Evolutionary conservation across 2,888 invertebrate species (phyloP), one percentile per base, ranked within the genome.

Genomic region (Diarsia mendica): DNA sequence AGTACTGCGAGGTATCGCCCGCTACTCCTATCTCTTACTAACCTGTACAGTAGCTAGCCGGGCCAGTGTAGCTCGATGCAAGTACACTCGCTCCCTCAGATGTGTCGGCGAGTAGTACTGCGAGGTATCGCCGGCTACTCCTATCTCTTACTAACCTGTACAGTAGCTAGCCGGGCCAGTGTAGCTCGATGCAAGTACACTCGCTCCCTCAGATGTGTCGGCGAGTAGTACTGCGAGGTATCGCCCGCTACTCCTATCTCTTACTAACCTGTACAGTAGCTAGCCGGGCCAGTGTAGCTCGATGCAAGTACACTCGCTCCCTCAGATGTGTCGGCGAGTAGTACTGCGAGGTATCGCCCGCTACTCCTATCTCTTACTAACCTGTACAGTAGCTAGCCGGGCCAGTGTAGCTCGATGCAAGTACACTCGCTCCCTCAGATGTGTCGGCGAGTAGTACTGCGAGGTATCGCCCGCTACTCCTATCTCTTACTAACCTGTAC

Each of bases 101-200:
- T 98, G 99, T 88, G 99, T 98, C 0, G 99, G 98, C 33, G 98
- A 97, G 92, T 99, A 99, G 93, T 98, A 99, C 79, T 97, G 97
- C 9, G 97, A 97, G 0, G 89, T 76, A 82, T 97, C 97, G 76
- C 98, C 98, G 15, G 97, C 2, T 28, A 28, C 28, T 28, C 28
- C 28, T 28, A 28, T n/a, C n/a, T n/a, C 53, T n/a, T 2, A 53
- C 53, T n/a, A 15, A 55, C 98, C 97, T 98, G 98, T 8, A 99
- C 98, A 1, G 99, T 99, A 6, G 99, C 98, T 6, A 99, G 95
- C 77, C 98, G 97, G 0, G 99, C 98, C 39, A 99, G 95, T 15
- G 99, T 98, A 0, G 98, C 98, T 51, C 99, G 97, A 90, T 99
- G 99, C 28, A 99, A 96, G 93, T 99, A 99, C n/a, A 99, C 98